Evolutionary conservation across 64 coral and sea anemone genomes (phyloP), one percentile per base, ranked within the genome.

Genomic region (Platygyra sinensis): DNA sequence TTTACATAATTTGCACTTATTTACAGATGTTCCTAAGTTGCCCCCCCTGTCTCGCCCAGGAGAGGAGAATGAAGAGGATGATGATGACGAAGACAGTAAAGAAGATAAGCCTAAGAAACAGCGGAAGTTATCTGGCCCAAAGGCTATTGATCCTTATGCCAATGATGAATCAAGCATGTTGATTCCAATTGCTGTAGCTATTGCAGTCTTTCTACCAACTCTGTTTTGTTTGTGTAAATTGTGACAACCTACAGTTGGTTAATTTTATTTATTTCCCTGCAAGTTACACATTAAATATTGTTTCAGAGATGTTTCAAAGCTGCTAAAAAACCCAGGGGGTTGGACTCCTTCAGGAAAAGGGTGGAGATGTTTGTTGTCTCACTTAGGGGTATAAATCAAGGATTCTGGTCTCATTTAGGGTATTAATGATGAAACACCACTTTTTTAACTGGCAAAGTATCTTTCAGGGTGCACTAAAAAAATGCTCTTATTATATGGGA

Each of bases 51-150:
- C 91, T n/a, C 91, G 94, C 22, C 77, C 91, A 72, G 87, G 81
- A 25, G 94, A 93, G 61, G 94, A 98, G 0, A 86, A 93, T 54
- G 97, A 96, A 22, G 93, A 99, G 19, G 89, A 93, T 17, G 94
- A 96, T 67, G 87, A 88, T 52, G 64, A 90, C 2, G 94, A 99
- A 20, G 82, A 87, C 5, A 60, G 67, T 49, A 91, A 95, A 60
- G 88, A 87, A 59, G 97, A 99, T 54, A 95, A 94, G 57, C 97
- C 97, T 0, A 93, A 96, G 32, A 93, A 95, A 61, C 78, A 84
- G 22, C 76, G 97, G 42, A 99, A 99, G 59, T 93, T 94, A 60
- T 99, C 97, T 27, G 97, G 97, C 12, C 97, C 97, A 2, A 99
- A 95, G 72, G 79, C 94, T 52, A 80, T 90, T 28, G 79, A 99